Evolutionary conservation across 2,113 vertebrate species (phyloP).

Genomic region (Gobius niger): DNA sequence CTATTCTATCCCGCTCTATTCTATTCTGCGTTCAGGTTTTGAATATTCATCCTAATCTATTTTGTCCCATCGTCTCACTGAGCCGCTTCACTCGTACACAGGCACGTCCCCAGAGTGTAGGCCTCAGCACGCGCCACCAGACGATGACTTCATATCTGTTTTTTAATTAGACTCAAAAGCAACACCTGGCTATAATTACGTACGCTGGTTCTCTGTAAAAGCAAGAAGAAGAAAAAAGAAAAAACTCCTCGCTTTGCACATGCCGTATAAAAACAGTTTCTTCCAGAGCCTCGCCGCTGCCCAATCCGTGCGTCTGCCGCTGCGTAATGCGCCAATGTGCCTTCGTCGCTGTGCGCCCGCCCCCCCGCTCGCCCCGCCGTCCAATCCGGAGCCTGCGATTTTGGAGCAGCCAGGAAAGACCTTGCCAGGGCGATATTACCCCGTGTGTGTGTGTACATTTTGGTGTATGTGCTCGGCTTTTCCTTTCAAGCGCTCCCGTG

Average conservation of each 20-base stretch:
- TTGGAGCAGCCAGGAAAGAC: constrained; percentile 29
- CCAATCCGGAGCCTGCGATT: constrained; percentile 44
- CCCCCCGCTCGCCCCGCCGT: constrained; percentile 17
- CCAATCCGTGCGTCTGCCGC: constrained; percentile 18
- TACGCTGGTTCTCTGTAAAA: background rate
- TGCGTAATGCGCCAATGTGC: constrained; percentile 41
- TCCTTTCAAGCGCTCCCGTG: background rate
- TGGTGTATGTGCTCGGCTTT: background rate
- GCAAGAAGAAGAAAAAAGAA: background rate
- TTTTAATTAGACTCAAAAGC: constrained; percentile 8
- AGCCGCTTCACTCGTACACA: background rate
- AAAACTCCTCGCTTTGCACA: background rate
- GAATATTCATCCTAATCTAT: too few species aligned
- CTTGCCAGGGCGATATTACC: constrained; percentile 12
- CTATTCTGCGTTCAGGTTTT: too few species aligned
- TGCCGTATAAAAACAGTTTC: constrained; percentile 8
- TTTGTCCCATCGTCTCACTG: background rate
- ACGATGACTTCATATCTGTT: constrained; percentile 1
- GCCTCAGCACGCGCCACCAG: background rate
- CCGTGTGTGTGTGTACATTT: constrained; percentile 11
- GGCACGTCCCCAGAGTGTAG: background rate
- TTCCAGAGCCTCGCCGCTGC: background rate
- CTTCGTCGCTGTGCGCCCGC: constrained; percentile 25
- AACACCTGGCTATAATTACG: constrained; percentile 12
- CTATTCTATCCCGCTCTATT: too few species aligned